Evolutionary conservation across 2,888 invertebrate genomes (phyloP), one percentile per base, ranked within the genome.

Genomic region (Allolobophora icterica): DNA sequence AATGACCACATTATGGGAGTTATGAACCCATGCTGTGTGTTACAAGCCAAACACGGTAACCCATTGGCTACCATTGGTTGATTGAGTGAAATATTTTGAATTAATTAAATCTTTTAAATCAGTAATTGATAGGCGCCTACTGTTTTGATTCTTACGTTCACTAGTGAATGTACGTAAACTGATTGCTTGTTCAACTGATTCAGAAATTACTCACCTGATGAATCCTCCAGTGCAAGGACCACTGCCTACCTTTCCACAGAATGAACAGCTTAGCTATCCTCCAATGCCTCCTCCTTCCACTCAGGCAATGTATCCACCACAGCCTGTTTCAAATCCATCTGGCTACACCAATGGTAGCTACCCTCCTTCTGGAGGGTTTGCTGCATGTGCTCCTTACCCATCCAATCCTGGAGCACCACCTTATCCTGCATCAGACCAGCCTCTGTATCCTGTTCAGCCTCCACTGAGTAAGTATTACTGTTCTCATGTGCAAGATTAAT

Each of bases 261-360:
- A 34, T 35, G 87, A 87, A 24, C 87, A 89, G 89, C 89, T 30
- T 45, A 13, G 40, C 89, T 89, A 89, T 35, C 89, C 52, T n/a
- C n/a, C n/a, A n/a, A n/a, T n/a, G n/a, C n/a, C n/a, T n/a, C n/a
- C n/a, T 52, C 89, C 38, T 52, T n/a, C 58, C 71, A 19, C 83
- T 42, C 89, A 42, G 33, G 4, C 45, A 52, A 24, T n/a, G 42
- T 89, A 42, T 35, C 91, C 45, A 87, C 91, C 38, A 89, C 84
- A 42, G 17, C 89, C 83, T 83, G 52, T 58, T 40, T 24, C 83
- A 83, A 1, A 11, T 21, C 40, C 33, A 40, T 21, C 24, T 38
- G 24, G n/a, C 40, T 42, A 13, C 40, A 19, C 42, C 45, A 21
- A 6, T 30, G 52, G 34, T 40, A n/a, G 1, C 42, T 38, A 42